A percentile compares a stretch with the other conserved stretches of the same genome.
These are phyloP conservation scores for Baryphthengus martii DNA, from an alignment of 2,113 vertebrate species.

Conservation along the genomic window DNA sequence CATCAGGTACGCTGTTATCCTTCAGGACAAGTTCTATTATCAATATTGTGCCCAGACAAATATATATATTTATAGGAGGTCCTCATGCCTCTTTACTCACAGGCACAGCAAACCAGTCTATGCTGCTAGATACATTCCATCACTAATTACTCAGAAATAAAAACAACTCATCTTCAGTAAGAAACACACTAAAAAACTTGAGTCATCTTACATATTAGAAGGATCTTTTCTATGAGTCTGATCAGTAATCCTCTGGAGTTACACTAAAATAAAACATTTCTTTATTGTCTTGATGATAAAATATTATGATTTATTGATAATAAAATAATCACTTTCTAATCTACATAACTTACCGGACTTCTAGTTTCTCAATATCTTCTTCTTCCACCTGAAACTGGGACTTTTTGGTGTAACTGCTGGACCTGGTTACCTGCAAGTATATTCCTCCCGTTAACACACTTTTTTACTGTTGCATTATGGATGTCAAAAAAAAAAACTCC, in stretches of 20 bases:
- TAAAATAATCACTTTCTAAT: not conserved
- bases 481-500: not conserved
- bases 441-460: conserved; percentile 13
- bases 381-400: conserved; percentile 96
- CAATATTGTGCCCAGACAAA: not conserved
- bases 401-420: conserved; percentile 94
- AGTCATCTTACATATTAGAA: not conserved
- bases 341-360: conserved; percentile 85
- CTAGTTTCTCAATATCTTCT: conserved; percentile 96
- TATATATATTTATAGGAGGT: not conserved
- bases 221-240: not conserved
- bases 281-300: not conserved
- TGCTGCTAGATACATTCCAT: not conserved
- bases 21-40: not conserved
- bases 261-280: not conserved
- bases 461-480: not conserved
- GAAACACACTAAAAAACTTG: not conserved
- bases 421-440: conserved; percentile 86
- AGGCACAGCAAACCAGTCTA: not conserved
- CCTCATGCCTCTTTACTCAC: not conserved
- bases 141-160: not conserved
- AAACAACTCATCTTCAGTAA: not conserved
- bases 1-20: not conserved
- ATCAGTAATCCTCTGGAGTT: not conserved
- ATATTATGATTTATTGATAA: not conserved